Percentiles rank a stretch among this genome's conserved stretches.
phyloP scores from a whole-genome alignment of 1,140 invertebrate species.

The Antheraea pernyi region DNA sequence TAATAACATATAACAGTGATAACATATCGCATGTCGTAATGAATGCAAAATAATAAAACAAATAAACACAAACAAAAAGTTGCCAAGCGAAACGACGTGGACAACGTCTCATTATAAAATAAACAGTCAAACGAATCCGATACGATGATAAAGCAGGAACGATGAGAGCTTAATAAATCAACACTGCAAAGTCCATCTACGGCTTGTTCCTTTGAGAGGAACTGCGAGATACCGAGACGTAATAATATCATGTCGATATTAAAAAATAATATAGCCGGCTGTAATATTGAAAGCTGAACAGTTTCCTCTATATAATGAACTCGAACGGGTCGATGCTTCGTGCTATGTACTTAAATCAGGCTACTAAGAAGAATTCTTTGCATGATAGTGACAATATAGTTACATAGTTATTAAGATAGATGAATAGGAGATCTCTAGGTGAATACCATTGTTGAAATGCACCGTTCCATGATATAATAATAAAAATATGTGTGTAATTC shows the following conservation, averaged over 20 bases:
- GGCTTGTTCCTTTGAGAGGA: not conserved
- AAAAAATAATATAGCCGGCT: too few species aligned
- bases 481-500: too few species aligned
- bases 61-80: constrained; percentile 15
- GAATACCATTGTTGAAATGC: too few species aligned
- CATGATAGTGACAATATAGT: too few species aligned
- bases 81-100: constrained; percentile 24
- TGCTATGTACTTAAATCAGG: too few species aligned
- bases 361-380: too few species aligned
- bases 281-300: too few species aligned
- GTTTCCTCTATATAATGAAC: too few species aligned
- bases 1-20: not conserved
- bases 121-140: constrained; percentile 29
- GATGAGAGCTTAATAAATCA: constrained; percentile 14
- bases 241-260: not conserved
- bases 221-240: not conserved
- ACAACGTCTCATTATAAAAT: constrained; percentile 31
- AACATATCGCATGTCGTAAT: constrained; percentile 17
- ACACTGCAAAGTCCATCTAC: constrained; percentile 6
- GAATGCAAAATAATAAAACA: constrained; percentile 6
- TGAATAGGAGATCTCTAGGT: too few species aligned
- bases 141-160: constrained; percentile 25
- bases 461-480: too few species aligned
- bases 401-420: too few species aligned
- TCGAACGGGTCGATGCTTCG: too few species aligned